Evolutionary conservation across 2,888 invertebrate genomes (phyloP).

Genomic region (Barypeithes pellucidus): DNA sequence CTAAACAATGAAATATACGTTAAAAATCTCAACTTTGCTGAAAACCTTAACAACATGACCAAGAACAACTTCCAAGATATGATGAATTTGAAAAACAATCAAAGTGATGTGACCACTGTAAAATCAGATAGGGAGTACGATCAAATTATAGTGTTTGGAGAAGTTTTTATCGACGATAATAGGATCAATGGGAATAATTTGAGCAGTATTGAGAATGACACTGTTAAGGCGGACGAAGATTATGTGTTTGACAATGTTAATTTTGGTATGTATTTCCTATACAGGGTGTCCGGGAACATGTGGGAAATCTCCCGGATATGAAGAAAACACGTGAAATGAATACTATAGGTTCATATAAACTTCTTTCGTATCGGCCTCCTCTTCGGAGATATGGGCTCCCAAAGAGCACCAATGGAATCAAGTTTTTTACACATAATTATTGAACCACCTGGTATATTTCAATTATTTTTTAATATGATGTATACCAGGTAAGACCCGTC

Average conservation of each 20-base stretch:
- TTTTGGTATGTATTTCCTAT: conserved; percentile 70
- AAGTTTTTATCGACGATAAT: conserved; percentile 65
- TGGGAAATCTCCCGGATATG: too few relatives aligned
- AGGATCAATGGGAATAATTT: conserved; percentile 68
- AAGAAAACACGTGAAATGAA: too few relatives aligned
- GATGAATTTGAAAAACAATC: conserved; percentile 66
- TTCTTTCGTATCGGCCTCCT: too few relatives aligned
- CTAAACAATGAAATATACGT: conserved; percentile 62
- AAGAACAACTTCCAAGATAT: conserved; percentile 67
- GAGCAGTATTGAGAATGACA: conserved; percentile 64
- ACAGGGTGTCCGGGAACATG: too few relatives aligned
- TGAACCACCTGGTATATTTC: too few relatives aligned
- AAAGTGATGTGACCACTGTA: conserved; percentile 63
- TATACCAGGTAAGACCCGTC: too few relatives aligned
- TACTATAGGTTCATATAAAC: too few relatives aligned
- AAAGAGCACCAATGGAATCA: too few relatives aligned
- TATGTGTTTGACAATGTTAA: conserved; percentile 66
- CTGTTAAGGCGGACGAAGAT: conserved; percentile 68
- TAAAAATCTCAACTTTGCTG: conserved; percentile 68
- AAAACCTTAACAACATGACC: conserved; percentile 69
- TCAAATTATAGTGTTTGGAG: conserved; percentile 64
- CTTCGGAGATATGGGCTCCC: too few relatives aligned
- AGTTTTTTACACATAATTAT: too few relatives aligned
- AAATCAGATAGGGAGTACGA: conserved; percentile 62
- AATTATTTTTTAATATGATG: too few relatives aligned